Evolutionary conservation across 64 coral and sea anemone species (phyloP), one percentile per base, ranked within the genome.

Genomic region (Trachythela sp.): DNA sequence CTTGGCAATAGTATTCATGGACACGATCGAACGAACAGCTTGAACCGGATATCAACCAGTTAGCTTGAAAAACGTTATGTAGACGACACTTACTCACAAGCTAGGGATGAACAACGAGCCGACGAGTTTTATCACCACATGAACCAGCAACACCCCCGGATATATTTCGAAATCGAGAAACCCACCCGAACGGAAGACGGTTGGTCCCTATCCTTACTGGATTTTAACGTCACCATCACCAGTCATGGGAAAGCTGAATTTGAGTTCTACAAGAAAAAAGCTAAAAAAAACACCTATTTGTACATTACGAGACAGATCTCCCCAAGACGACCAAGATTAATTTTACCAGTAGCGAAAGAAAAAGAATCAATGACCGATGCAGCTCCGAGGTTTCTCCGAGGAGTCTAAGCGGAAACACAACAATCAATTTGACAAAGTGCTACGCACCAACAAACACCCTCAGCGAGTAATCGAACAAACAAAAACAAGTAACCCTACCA

Each of bases 141-240:
- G 48, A 88, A 92, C 37, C 35, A 39, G 9, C 0, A 48, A 83
- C 85, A 84, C 70, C 32, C 58, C 4, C 83, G 83, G 6, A 58
- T 92, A 5, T 30, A 92, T 14, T 87, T 87, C 59, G 85, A 87
- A 39, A 92, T 87, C n/a, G 85, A 92, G 56, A 92, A 51, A 40
- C 90, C 70, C 18, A 87, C 45, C 37, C 8, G 34, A 9, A 38
- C n/a, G 30, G 49, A 50, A 70, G 31, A 75, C 9, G 90, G 84
- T 24, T 39, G 10, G 17, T 58, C 85, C 30, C 84, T 91, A 4
- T 86, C 90, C 8, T 56, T 91, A 41, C 45, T 91, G 8, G 90
- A 91, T 58, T 68, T 91, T 39, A 34, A 48, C 10, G 60, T 87
- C 15, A 87, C 40, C 33, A 83, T 87, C 0, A 20, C 56, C 36